Base-by-base conservation (phyloP, 2,113 vertebrate species). In the Glareola pratincola region DNA sequence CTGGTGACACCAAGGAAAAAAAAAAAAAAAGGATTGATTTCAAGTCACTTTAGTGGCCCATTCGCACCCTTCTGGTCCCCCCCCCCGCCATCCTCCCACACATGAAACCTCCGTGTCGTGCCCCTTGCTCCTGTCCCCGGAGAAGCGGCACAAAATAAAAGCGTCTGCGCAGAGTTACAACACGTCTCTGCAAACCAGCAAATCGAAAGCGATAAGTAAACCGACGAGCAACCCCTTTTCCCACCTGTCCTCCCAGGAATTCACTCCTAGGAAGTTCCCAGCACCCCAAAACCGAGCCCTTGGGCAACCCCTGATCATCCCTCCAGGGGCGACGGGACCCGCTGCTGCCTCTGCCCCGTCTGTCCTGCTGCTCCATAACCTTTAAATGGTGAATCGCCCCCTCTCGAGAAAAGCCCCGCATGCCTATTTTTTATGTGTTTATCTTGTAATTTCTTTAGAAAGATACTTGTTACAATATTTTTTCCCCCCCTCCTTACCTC, bases 291-390 rank as follows among this genome's bases (percentile, higher is more conserved):
- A 60, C 6, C 5, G 12, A 80, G 45, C 8, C 32, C 57, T 60
- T 0, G 0, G 53, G 32, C 29, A 13, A 9, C 6, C 32, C 64
- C 5, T 2, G 43, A n/a, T n/a, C 73, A 1, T 8, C 63, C 43
- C 29, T 3, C 34, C 20, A 4, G 18, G 53, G 47, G 45, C 53
- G 7, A 3, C 9, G 2, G 62, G 27, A 63, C 24, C 74, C 1
- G 7, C 62, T 34, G 66, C 71, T 27, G 41, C 39, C 12, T 15
- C n/a, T 41, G 26, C 41, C 60, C 41, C 11, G 39, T 11, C 77
- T 41, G 4, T 37, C 56, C 73, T 14, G 6, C 47, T 1, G 4
- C 4, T 32, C 80, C 71, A 15, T 21, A 26, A 62, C 43, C 54
- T 63, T 75, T 63, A 68, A 71, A 56, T 94, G 81, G 32, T 48